Conservation (phyloP, 2,888 invertebrate species). For the Xanthia icteritia region DNA sequence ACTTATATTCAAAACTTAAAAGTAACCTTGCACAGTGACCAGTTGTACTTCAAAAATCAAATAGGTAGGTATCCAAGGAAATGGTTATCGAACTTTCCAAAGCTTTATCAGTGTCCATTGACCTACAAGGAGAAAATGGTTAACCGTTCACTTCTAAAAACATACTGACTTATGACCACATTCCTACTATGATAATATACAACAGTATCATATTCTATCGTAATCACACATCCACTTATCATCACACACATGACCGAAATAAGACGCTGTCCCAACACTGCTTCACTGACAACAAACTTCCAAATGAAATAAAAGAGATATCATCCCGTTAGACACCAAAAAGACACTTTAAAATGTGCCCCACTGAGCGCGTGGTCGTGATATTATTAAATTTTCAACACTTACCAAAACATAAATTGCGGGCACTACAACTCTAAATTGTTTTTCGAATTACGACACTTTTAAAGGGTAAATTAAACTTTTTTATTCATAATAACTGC, state of each 20-base stretch:
- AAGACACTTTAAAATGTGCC: conserved; percentile 71
- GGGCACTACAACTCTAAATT: conserved; percentile 50
- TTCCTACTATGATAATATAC: conserved; percentile 47
- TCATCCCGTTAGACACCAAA: conserved; percentile 35
- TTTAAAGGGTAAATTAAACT: conserved; percentile 52
- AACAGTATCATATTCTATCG: conserved; percentile 8
- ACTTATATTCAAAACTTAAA: background rate
- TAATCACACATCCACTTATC: conserved; percentile 18
- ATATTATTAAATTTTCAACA: conserved; percentile 62
- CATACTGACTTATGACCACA: conserved; percentile 32
- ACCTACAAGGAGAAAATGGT: conserved; percentile 50
- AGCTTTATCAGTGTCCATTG: conserved; percentile 34
- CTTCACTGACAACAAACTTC: conserved; percentile 31
- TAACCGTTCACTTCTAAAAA: conserved; percentile 51
- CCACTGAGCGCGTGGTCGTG: conserved; percentile 76
- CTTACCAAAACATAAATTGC: conserved; percentile 77
- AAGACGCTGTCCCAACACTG: conserved; percentile 1
- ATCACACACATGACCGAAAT: conserved; percentile 8
- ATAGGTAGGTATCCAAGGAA: background rate
- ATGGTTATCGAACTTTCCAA: conserved; percentile 44
- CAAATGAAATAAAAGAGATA: conserved; percentile 47
- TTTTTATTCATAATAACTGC: conserved; percentile 70
- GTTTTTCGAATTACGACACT: conserved; percentile 49
- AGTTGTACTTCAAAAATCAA: background rate
- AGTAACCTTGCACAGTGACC: conserved; percentile 17